phyloP scores from a whole-genome alignment of 2,888 invertebrate species.

The Cistogaster globosa region DNA sequence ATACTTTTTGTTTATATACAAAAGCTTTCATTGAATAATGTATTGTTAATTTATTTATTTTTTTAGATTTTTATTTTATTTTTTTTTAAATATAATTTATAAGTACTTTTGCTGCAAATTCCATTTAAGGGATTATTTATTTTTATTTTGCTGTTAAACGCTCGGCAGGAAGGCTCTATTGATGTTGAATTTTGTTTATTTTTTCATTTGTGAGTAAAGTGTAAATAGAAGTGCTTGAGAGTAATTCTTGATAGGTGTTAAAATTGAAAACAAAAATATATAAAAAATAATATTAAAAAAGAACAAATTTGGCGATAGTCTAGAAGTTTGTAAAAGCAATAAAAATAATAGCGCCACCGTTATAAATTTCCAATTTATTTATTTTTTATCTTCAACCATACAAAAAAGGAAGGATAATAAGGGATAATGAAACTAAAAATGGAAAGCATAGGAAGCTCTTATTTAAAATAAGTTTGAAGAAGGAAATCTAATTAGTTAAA shows the following conservation, averaged over 20 bases:
- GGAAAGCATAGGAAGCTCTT: slow-evolving; percentile 11
- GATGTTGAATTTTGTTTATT: slow-evolving; percentile 63
- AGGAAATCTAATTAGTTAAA: too few species aligned
- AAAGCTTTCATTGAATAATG: too few species aligned
- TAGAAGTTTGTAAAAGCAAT: slow-evolving; percentile 55
- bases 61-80: not conserved
- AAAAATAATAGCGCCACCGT: slow-evolving; percentile 33
- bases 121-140: slow-evolving; percentile 41
- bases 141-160: slow-evolving; percentile 75
- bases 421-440: slow-evolving; percentile 1
- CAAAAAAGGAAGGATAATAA: slow-evolving; percentile 6
- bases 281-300: slow-evolving; percentile 59
- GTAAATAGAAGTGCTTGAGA: slow-evolving; percentile 54
- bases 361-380: slow-evolving; percentile 53
- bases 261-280: slow-evolving; percentile 39
- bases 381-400: slow-evolving; percentile 9
- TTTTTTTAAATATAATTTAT: not conserved
- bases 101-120: slow-evolving; percentile 40
- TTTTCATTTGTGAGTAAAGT: slow-evolving; percentile 46
- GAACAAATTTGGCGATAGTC: slow-evolving; percentile 55
- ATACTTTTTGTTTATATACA: too few species aligned
- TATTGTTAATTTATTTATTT: too few species aligned
- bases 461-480: not conserved
- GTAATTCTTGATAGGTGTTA: slow-evolving; percentile 43
- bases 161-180: slow-evolving; percentile 81